Evolutionary conservation across 2,888 invertebrate species (phyloP), one percentile per base, ranked within the genome.

Genomic region (Lordiphosa fenestrarum): DNA sequence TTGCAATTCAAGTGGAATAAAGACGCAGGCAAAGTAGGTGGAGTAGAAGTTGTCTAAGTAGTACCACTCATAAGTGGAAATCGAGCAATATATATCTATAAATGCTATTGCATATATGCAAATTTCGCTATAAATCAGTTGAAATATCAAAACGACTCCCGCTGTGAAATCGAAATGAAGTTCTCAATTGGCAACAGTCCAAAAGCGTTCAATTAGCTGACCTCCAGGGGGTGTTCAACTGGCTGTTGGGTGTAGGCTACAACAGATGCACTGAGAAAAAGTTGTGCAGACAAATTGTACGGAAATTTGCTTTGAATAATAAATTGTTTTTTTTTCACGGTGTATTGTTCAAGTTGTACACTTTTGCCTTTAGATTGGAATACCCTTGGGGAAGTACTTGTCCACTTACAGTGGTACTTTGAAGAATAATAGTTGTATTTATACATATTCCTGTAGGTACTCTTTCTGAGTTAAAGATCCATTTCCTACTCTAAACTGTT

Each of bases 101-200:
- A 49, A 65, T 66, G 65, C 60, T 70, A 25, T 61, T 62, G 67
- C 73, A 67, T 85, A 66, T 83, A 83, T 83, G 83, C 86, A 83
- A 83, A 84, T 84, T 76, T 76, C 37, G 69, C 81, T 68, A 84
- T 84, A 84, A 86, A 84, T 84, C 86, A 83, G 74, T 19, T 58
- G 25, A 3, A 50, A 59, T 64, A 63, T 66, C 63, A 58, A 56
- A 37, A 35, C 12, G 52, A 52, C 50, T 44, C 73, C 86, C 57
- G 82, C 82, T 82, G 82, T 55, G 86, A 15, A 30, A 59, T 19
- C 76, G 66, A 86, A 86, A 82, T 86, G 68, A 70, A 86, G 83
- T 84, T 86, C 80, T 82, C 75, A 76, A 67, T 59, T 44, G 54
- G 53, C 61, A 66, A 48, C 35, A 46, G 60, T 46, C 63, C 59